Evolutionary conservation across 2,113 vertebrate species (phyloP).

Genomic region (Ceyx melanurus): DNA sequence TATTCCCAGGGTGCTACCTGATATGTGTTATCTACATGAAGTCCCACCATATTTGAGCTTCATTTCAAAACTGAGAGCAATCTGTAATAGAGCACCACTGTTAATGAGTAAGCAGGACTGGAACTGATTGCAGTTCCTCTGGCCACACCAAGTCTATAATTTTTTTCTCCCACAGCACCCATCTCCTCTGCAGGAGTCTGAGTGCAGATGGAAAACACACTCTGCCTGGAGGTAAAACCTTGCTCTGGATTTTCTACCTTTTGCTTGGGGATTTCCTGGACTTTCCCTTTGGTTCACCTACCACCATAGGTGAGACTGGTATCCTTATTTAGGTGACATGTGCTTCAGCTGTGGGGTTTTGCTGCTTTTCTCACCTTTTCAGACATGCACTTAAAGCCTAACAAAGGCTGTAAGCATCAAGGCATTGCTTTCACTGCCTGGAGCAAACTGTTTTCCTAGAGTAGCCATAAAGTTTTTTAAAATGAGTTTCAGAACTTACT

Average conservation of each 20-base stretch:
- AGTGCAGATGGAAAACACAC: not conserved
- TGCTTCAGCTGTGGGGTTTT: not conserved
- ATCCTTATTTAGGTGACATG: not conserved
- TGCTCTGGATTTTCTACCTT: not conserved
- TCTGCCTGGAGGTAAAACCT: not conserved
- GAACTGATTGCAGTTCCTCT: not conserved
- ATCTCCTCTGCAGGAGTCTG: not conserved
- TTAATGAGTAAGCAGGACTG: not conserved
- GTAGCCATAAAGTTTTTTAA: not conserved
- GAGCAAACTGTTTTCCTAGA: not conserved
- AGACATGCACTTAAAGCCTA: not conserved
- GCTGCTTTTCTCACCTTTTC: not conserved
- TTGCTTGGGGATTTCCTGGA: not conserved
- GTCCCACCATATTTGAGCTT: not conserved
- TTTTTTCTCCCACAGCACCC: not conserved
- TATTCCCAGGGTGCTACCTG: fast-evolving
- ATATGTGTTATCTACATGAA: not conserved
- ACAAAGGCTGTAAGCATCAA: not conserved
- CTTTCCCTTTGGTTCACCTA: not conserved
- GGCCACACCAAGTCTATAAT: not conserved
- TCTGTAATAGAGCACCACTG: not conserved
- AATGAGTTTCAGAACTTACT: not conserved
- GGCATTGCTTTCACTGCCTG: not conserved
- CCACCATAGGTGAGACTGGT: not conserved
- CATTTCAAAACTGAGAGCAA: not conserved